Percentiles rank a stretch among this genome's conserved stretches.
Evolutionary conservation across 1,140 invertebrate genomes (phyloP).

Genomic region (Drosophila ananassae): DNA sequence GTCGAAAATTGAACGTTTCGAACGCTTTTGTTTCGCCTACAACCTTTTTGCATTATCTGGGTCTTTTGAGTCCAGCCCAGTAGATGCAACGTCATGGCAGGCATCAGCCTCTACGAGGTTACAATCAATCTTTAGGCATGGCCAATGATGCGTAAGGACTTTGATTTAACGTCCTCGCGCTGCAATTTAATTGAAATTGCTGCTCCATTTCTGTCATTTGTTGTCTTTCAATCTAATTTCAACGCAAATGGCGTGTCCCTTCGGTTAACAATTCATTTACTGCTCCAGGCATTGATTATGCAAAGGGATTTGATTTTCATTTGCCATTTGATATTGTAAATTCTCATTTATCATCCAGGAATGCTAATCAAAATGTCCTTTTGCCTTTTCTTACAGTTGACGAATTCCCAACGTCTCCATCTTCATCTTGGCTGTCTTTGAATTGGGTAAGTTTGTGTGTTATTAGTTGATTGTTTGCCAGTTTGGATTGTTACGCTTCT

Average conservation of each 20-base stretch:
- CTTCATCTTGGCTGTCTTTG: slow-evolving; percentile 4
- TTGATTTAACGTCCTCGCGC: slow-evolving; percentile 9
- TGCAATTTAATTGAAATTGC: slow-evolving; percentile 36
- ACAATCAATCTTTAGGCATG: slow-evolving; percentile 30
- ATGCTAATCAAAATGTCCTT: slow-evolving; percentile 53
- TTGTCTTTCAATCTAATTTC: slow-evolving; percentile 50
- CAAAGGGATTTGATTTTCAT: slow-evolving; percentile 40
- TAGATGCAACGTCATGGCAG: slow-evolving; percentile 22
- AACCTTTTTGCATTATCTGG: slow-evolving; percentile 65
- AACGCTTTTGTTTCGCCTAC: slow-evolving; percentile 46
- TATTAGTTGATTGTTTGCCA: slow-evolving; percentile 53
- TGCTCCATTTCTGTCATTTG: slow-evolving; percentile 18
- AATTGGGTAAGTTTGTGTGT: slow-evolving; percentile 47
- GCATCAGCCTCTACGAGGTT: slow-evolving; percentile 16
- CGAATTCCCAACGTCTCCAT: slow-evolving; percentile 7
- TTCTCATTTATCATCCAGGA: slow-evolving; percentile 36
- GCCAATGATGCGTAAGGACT: slow-evolving; percentile 17
- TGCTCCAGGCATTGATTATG: slow-evolving; percentile 37
- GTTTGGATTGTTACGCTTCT: slow-evolving; percentile 45
- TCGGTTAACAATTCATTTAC: slow-evolving; percentile 55
- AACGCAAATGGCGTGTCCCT: slow-evolving; percentile 26
- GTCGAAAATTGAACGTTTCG: not conserved
- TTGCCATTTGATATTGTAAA: slow-evolving; percentile 34
- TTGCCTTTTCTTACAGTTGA: slow-evolving; percentile 44
- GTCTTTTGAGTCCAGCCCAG: not conserved